These are phyloP conservation scores for Bombus pyrosoma DNA, from an alignment of 1,140 invertebrate genomes.

Conservation along the genomic window DNA sequence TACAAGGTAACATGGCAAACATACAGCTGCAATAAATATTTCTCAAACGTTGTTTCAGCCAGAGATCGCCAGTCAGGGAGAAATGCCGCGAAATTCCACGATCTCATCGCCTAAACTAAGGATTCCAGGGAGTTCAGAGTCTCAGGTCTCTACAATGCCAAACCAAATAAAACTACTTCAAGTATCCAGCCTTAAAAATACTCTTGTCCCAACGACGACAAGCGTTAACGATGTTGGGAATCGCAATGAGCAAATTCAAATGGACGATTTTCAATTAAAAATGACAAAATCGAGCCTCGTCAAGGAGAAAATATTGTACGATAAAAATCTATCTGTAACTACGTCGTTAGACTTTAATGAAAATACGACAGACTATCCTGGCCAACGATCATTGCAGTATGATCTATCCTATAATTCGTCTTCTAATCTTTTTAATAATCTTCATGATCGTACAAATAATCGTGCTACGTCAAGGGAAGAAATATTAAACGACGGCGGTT, in stretches of 20 bases:
- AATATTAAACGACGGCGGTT: neutral
- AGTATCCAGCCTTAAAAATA: conserved; percentile 25
- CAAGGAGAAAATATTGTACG: neutral
- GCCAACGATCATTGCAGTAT: neutral
- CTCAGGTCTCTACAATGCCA: neutral
- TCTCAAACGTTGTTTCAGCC: neutral
- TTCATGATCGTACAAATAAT: neutral
- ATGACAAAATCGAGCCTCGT: conserved; percentile 26
- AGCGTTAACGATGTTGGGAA: neutral
- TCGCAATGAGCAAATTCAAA: neutral
- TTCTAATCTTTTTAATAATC: neutral
- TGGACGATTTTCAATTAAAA: conserved; percentile 12
- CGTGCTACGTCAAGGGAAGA: neutral
- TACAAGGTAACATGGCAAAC: neutral
- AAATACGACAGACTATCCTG: neutral
- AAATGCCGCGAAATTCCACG: neutral
- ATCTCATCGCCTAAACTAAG: neutral
- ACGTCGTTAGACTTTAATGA: too few species aligned
- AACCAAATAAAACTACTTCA: neutral
- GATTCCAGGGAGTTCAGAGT: neutral
- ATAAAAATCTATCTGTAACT: neutral
- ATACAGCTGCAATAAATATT: neutral
- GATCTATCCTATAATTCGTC: neutral
- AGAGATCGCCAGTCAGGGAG: neutral
- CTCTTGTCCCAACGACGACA: neutral